These are phyloP conservation scores for Ctenoplectra terminalis DNA, from an alignment of 1,140 invertebrate genomes.

Conservation along the genomic window DNA sequence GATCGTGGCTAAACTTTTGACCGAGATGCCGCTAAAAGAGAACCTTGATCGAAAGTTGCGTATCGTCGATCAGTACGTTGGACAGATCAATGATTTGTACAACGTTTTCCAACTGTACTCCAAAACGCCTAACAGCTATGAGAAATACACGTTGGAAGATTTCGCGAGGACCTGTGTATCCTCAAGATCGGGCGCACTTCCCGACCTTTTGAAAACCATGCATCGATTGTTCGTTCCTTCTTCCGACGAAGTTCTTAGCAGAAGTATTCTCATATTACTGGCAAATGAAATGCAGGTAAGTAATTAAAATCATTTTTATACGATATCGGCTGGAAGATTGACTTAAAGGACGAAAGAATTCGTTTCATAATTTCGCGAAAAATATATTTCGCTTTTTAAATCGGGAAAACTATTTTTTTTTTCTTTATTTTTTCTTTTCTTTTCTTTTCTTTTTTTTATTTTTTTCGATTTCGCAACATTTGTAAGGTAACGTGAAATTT, in stretches of 20 bases:
- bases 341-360: background rate
- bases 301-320: background rate
- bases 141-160: constrained; percentile 86
- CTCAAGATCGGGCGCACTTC: constrained; percentile 85
- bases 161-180: constrained; percentile 87
- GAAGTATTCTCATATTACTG: constrained; percentile 81
- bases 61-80: constrained; percentile 84
- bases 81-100: constrained; percentile 84
- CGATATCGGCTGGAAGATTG: background rate
- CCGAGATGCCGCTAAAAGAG: constrained; percentile 77
- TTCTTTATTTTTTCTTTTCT: too few relatives aligned
- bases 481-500: too few relatives aligned
- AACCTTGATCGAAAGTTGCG: constrained; percentile 84
- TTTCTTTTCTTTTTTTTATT: too few relatives aligned
- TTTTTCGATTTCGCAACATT: too few relatives aligned
- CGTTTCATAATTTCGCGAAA: too few relatives aligned
- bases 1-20: constrained; percentile 74
- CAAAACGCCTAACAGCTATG: constrained; percentile 80
- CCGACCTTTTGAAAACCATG: constrained; percentile 86
- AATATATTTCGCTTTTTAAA: too few relatives aligned
- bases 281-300: constrained; percentile 83
- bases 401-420: too few relatives aligned
- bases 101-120: constrained; percentile 84
- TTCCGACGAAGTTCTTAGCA: constrained; percentile 72
- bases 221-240: constrained; percentile 84